Evolutionary conservation across 2,888 invertebrate species (phyloP).

Genomic region (Hylaea fasciaria): DNA sequence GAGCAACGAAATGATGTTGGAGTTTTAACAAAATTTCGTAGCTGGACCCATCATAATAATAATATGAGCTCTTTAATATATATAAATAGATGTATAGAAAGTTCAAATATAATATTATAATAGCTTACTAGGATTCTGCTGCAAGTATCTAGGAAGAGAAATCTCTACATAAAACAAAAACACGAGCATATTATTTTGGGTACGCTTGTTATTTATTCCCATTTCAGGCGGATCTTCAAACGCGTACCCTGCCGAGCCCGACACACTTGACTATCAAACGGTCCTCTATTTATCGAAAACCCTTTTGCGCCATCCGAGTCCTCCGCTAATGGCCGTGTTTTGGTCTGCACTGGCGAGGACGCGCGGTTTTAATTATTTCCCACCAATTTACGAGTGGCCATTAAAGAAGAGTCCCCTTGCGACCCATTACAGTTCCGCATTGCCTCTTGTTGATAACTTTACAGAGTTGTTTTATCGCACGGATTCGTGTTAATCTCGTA

Average conservation of each 20-base stretch:
- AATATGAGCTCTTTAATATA: too few species aligned
- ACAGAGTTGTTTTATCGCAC: constrained; percentile 73
- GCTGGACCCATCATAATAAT: too few species aligned
- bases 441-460: constrained; percentile 80
- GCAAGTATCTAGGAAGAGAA: too few species aligned
- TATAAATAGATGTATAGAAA: too few species aligned
- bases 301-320: constrained; percentile 73
- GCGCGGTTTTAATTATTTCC: constrained; percentile 84
- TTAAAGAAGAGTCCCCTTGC: constrained; percentile 79
- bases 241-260: constrained; percentile 17
- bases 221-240: constrained; percentile 37
- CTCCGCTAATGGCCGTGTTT: constrained; percentile 79
- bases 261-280: constrained; percentile 53
- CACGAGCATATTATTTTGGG: constrained; percentile 1
- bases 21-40: too few species aligned
- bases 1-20: too few species aligned
- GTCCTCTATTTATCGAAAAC: constrained; percentile 76
- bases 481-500: constrained; percentile 76
- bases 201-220: constrained; percentile 22
- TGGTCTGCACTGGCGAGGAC: constrained; percentile 70
- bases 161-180: not conserved
- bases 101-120: too few species aligned
- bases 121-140: too few species aligned
- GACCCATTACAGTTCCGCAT: constrained; percentile 71
- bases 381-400: constrained; percentile 83